Evolutionary conservation across 2,888 invertebrate species (phyloP), one percentile per base, ranked within the genome.

Genomic region (Agriopis leucophaearia): DNA sequence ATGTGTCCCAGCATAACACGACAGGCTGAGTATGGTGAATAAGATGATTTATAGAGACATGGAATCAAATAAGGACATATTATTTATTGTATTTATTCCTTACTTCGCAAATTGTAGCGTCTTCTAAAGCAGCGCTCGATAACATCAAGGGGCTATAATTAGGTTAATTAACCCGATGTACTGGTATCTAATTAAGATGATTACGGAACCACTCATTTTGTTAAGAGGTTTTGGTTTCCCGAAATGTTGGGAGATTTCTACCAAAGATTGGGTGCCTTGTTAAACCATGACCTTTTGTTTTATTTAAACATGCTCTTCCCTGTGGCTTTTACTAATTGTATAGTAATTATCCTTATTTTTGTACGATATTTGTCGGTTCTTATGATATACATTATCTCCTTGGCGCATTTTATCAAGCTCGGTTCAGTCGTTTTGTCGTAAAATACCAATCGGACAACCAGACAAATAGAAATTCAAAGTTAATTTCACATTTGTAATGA

Each of bases 201-300:
- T 66, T 69, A 63, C 16, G 13, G 38, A 50, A 59, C 59, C 59
- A 59, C 59, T 50, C 48, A 40, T 59, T 50, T 59, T 8, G 40
- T 50, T 50, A 42, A 59, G 42, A 42, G 40, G 40, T 58, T 58
- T 55, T 42, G 55, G 42, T 27, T 27, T 42, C 18, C 27, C 38
- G 10, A 54, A 38, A 15, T 9, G 52, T 38, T 16, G 9, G 38
- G 6, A 10, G 16, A 54, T 54, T 16, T 15, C 16, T 38, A 38
- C 9, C 36, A 15, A 54, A 16, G 52, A 54, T 54, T 54, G 10
- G 38, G 38, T 38, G 9, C 9, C 16, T 16, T 6, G 13, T 18
- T 18, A 13, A 5, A 48, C 7, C 48, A 12, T 0, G 4, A 27
- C 6, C 12, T 48, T 5, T 27, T 48, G 18, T 48, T 18, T 48